Evolutionary conservation across 2,888 invertebrate genomes (phyloP).

Genomic region (Eristalinus sepulchralis): DNA sequence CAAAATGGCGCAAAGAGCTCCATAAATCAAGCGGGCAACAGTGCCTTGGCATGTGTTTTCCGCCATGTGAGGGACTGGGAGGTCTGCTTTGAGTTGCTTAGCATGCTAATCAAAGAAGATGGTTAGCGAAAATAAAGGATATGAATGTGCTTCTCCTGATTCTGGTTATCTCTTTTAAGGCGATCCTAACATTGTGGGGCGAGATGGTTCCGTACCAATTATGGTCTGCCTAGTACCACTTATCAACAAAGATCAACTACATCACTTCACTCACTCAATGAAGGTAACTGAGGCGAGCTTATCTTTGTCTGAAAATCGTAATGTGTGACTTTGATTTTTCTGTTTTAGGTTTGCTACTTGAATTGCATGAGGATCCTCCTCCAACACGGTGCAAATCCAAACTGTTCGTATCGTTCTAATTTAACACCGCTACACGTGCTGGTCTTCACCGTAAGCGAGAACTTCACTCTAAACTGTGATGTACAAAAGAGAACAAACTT

Average conservation of each 20-base stretch:
- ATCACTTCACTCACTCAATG: conserved; percentile 88
- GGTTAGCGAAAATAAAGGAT: conserved; percentile 72
- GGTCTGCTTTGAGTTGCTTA: conserved; percentile 82
- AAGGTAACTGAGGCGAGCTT: conserved; percentile 81
- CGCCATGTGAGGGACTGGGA: conserved; percentile 87
- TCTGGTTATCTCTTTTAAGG: conserved; percentile 76
- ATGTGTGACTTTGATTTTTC: background rate
- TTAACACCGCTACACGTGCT: conserved; percentile 87
- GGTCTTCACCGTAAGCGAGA: conserved; percentile 87
- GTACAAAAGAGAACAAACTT: conserved; percentile 86
- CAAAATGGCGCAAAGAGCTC: conserved; percentile 86
- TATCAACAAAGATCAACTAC: conserved; percentile 88
- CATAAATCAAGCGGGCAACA: conserved; percentile 87
- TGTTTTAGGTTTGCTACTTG: conserved; percentile 85
- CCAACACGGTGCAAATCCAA: conserved; percentile 87
- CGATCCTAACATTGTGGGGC: conserved; percentile 86
- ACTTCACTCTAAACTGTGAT: conserved; percentile 86
- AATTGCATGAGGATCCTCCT: conserved; percentile 87
- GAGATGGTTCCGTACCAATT: conserved; percentile 87
- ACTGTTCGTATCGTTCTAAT: conserved; percentile 86
- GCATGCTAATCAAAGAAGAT: conserved; percentile 81
- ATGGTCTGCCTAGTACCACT: conserved; percentile 89
- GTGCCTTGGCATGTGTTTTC: conserved; percentile 87
- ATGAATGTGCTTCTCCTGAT: background rate
- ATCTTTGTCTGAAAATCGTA: background rate